A percentile compares a stretch with the other conserved stretches of the same genome.
Conservation (phyloP, 2,113 vertebrate species). For the Microcebus griseorufus region DNA sequence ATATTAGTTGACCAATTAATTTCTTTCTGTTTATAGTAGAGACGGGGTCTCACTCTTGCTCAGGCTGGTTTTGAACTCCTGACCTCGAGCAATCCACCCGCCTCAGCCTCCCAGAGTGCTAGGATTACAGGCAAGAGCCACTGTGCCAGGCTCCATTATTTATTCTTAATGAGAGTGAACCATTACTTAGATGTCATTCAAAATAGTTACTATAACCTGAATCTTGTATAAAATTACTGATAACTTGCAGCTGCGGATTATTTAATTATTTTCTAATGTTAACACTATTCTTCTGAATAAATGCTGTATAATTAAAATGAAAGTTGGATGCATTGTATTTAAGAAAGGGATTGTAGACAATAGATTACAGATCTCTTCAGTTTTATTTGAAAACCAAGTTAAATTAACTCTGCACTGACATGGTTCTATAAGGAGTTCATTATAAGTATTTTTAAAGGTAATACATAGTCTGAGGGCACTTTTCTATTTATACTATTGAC, state of each 20-base stretch:
- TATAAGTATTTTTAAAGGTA: constrained; percentile 63
- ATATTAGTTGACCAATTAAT: no score
- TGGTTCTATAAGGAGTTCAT: constrained; percentile 54
- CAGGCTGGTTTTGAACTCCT: no score
- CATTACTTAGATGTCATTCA: background rate
- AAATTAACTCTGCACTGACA: constrained; percentile 53
- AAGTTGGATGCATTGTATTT: constrained; percentile 52
- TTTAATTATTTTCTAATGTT: constrained; percentile 51
- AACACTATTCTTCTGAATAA: constrained; percentile 37
- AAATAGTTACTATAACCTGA: background rate
- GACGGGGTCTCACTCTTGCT: no score
- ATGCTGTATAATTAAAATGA: constrained; percentile 59
- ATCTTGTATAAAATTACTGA: constrained; percentile 34
- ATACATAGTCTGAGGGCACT: background rate
- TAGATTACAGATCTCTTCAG: constrained; percentile 53
- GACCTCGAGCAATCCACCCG: no score
- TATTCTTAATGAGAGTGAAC: background rate
- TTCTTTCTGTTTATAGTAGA: no score
- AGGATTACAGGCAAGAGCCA: no score
- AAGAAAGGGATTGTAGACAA: constrained; percentile 34
- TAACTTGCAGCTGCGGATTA: constrained; percentile 8
- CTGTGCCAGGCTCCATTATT: no score
- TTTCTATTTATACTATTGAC: constrained; percentile 26
- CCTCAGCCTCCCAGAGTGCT: no score
- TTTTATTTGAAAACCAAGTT: constrained; percentile 68